Evolutionary conservation across 2,888 invertebrate genomes (phyloP), one percentile per base, ranked within the genome.

Genomic region (Ypsolopha scabrella): DNA sequence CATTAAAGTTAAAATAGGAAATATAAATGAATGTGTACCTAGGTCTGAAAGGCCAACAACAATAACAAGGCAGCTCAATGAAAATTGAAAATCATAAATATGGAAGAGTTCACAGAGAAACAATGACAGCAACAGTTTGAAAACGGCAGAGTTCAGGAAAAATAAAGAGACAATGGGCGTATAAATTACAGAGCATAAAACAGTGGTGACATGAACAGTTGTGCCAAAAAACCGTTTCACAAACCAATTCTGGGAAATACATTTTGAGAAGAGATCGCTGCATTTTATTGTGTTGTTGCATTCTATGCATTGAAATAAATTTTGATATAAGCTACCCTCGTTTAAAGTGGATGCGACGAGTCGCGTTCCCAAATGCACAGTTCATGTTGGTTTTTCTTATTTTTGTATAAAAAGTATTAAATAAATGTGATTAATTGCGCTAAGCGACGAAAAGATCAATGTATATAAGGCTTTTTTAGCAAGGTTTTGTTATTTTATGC

Each of bases 151-250:
- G 48, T 54, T 52, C 56, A 53, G 56, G 54, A 60, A 60, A 62
- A 63, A 63, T 61, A 61, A 51, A 41, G 56, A 65, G 63, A 66
- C 63, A 66, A 67, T 58, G 61, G 54, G 54, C 64, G 67, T 67
- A 65, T 72, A 68, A 73, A 71, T 73, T 71, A 66, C 66, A 54
- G 52, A 52, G 62, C 61, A 68, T 67, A 68, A 72, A 73, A 70
- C 63, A 61, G 63, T 64, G 58, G 63, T 59, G 62, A 64, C 65
- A 60, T 62, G 58, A 61, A 65, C 68, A 68, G 60, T 58, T 60
- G 63, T 71, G 72, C 74, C 74, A 71, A 68, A 63, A 72, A 65
- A 57, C 53, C 55, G 54, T 54, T 52, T 13, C 13, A 43, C n/a
- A 37, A n/a, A 9, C 36, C 36, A 39, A 13, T 24, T 24, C 24